Percentiles rank a stretch among this genome's conserved stretches.
phyloP scores from a whole-genome alignment of 2,888 invertebrate genomes.

The Polyploca ridens region DNA sequence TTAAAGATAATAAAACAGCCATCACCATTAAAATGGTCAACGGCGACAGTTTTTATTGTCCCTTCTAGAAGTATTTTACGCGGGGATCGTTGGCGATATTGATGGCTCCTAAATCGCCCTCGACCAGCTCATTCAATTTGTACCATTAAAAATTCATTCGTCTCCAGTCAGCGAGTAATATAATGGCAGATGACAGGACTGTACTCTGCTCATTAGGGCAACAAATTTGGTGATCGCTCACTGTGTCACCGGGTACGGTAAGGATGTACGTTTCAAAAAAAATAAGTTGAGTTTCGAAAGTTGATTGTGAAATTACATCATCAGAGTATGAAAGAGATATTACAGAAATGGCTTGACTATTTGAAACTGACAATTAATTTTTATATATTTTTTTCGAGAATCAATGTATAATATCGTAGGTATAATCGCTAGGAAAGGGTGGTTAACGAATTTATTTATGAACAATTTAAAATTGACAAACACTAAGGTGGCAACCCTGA shows the following conservation, averaged over 20 bases:
- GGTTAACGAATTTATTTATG: background rate
- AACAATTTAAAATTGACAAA: background rate
- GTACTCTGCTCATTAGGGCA: slow-evolving; percentile 38
- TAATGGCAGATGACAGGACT: slow-evolving; percentile 15
- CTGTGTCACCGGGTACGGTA: slow-evolving; percentile 12
- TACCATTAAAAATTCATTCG: slow-evolving; percentile 18
- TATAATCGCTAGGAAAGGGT: too few species aligned
- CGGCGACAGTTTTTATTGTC: slow-evolving; percentile 10
- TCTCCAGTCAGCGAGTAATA: slow-evolving; percentile 15
- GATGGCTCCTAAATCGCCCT: slow-evolving; percentile 9
- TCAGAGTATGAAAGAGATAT: background rate
- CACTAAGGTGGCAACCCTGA: background rate
- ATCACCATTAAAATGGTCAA: slow-evolving; percentile 8
- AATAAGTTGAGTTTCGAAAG: background rate
- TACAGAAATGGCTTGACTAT: background rate
- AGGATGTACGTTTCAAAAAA: background rate
- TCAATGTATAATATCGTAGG: too few species aligned
- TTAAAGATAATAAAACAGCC: slow-evolving; percentile 1
- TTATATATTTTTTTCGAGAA: too few species aligned
- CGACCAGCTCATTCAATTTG: slow-evolving; percentile 16
- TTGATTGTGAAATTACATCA: background rate
- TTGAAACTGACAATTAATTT: too few species aligned
- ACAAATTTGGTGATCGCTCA: slow-evolving; percentile 45
- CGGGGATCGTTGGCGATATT: slow-evolving; percentile 5
- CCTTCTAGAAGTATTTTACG: background rate